Percentiles rank a stretch among this genome's conserved stretches.
Evolutionary conservation across 2,797 vertebrate genomes (phyloP).

Genomic region (Pseudochirops cupreus): DNA sequence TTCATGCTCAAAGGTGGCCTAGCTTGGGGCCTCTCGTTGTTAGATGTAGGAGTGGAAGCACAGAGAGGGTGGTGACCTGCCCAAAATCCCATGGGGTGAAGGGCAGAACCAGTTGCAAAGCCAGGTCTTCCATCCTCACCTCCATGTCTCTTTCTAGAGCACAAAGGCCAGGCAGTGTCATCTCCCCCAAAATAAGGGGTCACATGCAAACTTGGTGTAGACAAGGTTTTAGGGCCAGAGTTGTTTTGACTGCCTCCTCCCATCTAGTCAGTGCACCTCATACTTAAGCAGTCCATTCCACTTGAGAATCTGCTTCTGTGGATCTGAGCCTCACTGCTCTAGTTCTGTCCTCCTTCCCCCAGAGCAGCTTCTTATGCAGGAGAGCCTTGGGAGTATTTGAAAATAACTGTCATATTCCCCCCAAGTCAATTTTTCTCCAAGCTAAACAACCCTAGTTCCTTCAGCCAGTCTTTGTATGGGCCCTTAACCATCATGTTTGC

Average conservation of each 20-base stretch:
- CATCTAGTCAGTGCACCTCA: not conserved
- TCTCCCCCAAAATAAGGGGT: not conserved
- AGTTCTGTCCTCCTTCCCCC: not conserved
- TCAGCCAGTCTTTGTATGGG: not conserved
- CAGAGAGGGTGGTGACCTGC: not conserved
- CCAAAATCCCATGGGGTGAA: not conserved
- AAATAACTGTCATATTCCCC: not conserved
- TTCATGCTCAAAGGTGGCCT: not conserved
- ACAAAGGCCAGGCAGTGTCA: not conserved
- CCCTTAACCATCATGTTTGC: not conserved
- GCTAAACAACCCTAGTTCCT: not conserved
- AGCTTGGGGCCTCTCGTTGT: not conserved
- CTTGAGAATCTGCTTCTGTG: not conserved
- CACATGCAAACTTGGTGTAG: not conserved
- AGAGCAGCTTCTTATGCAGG: not conserved
- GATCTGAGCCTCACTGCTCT: not conserved
- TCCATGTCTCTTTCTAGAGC: not conserved
- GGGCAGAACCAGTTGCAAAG: not conserved
- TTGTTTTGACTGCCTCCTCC: not conserved
- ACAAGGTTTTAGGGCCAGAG: not conserved
- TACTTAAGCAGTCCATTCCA: not conserved
- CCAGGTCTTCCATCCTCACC: not conserved
- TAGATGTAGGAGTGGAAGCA: not conserved
- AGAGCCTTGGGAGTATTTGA: not conserved
- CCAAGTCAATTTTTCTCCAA: not conserved